Evolutionary conservation across 2,113 vertebrate species (phyloP), one percentile per base, ranked within the genome.

Genomic region (Sebastes fasciatus): DNA sequence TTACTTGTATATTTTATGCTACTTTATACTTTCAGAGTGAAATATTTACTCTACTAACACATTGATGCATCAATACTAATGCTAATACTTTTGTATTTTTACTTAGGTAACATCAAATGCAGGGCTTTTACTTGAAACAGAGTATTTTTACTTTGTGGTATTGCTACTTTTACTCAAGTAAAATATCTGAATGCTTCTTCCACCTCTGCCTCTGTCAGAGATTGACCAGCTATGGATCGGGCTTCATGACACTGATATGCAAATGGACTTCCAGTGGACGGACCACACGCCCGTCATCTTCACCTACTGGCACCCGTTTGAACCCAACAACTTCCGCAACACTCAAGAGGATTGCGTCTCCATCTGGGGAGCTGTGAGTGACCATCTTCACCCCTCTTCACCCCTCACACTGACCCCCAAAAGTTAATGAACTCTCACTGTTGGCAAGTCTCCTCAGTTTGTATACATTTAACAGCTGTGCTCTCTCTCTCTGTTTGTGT

Each of bases 241-340:
- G 17, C 96, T 99, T 11, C 99, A 99, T 1, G 98, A 99, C 82
- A 95, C 96, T 23, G 95, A 96, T 26, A 97, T 97, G 91, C 97
- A 99, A 92, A 99, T 99, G 98, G 98, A 97, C 91, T 99, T 99
- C 0, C 97, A 99, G 83, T 99, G 98, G 98, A 97, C 98, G 0
- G 98, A 99, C 2, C 97, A 96, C 85, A 97, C 97, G 0, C 96
- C 96, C 0, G 98, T 99, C 91, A 96, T 95, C 91, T 98, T 99
- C 89, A 99, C 98, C 0, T 96, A 96, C 89, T 99, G 98, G 98
- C 98, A 99, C 64, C 97, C 98, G 0, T 99, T 96, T 3, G 98
- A 99, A 89, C 98, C 98, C 86, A 99, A 99, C 93, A 99, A 99
- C 93, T 99, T 99, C 90, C 96, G 96, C 9, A 97, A 97, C 94